These are phyloP conservation scores for Melanotaenia maccullochi DNA, from an alignment of 2,797 vertebrate genomes.

Conservation along the genomic window DNA sequence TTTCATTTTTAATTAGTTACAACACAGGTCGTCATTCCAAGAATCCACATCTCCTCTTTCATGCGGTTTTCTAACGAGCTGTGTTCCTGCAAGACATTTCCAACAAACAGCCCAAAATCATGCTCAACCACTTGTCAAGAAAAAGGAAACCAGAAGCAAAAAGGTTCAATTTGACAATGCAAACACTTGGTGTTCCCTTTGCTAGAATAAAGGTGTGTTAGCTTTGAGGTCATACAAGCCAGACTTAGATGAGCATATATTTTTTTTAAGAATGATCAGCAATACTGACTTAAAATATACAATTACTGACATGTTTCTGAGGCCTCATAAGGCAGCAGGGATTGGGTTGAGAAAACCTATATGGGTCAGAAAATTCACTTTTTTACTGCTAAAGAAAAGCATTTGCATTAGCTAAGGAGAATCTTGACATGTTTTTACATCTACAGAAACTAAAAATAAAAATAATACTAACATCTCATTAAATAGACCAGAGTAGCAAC, in stretches of 20 bases:
- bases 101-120: slow-evolving; percentile 43
- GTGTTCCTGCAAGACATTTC: slow-evolving; percentile 51
- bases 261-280: not conserved
- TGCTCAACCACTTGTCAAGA: slow-evolving; percentile 45
- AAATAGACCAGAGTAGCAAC: not conserved
- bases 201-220: slow-evolving; percentile 27
- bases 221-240: slow-evolving; percentile 6
- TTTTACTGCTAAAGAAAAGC: no score
- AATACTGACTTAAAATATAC: not conserved
- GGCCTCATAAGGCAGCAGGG: not conserved
- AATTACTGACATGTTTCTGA: not conserved
- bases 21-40: slow-evolving; percentile 55
- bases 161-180: not conserved
- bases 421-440: not conserved
- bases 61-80: slow-evolving; percentile 75
- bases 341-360: not conserved
- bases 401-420: no score
- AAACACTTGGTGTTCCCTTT: slow-evolving; percentile 33
- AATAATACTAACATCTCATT: not conserved
- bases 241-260: not conserved
- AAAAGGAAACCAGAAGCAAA: not conserved
- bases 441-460: not conserved
- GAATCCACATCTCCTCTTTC: slow-evolving; percentile 59
- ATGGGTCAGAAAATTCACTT: not conserved
- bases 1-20: slow-evolving; percentile 38